phyloP scores from a whole-genome alignment of 92 coral and sea anemone species.

The Porites lobata region DNA sequence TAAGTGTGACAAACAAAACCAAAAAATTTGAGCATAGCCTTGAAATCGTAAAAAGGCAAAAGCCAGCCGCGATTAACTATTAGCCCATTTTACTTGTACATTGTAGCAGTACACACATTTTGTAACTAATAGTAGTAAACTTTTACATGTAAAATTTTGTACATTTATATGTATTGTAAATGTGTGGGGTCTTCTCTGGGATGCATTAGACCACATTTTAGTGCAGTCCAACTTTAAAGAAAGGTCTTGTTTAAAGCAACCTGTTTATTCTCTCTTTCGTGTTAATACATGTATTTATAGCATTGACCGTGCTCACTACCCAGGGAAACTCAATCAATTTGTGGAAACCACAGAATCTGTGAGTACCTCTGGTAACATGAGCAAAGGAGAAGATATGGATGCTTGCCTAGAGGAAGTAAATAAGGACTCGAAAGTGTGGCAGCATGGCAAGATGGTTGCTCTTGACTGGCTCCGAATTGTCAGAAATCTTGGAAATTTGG shows the following conservation, averaged over 20 bases:
- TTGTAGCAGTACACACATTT: conserved; percentile 30
- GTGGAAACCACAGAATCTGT: conserved; percentile 46
- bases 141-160: conserved; percentile 23
- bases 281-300: conserved; percentile 6
- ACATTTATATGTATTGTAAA: conserved; percentile 13
- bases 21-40: conserved; percentile 16
- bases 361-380: conserved; percentile 53
- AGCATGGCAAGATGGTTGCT: conserved; percentile 65
- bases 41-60: conserved; percentile 13
- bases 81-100: conserved; percentile 35
- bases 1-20: conserved; percentile 33
- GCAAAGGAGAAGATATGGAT: conserved; percentile 61
- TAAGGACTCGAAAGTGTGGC: conserved; percentile 61
- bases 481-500: conserved; percentile 45
- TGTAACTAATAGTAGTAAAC: conserved; percentile 22
- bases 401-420: conserved; percentile 60
- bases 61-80: conserved; percentile 19
- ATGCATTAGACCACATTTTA: no score
- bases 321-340: not conserved
- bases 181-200: not conserved
- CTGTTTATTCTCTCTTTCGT: no score
- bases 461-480: conserved; percentile 57
- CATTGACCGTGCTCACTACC: conserved; percentile 33
- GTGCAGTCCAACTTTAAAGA: no score
- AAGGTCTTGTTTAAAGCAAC: no score